Evolutionary conservation across 2,797 vertebrate species (phyloP).

Genomic region (Ceyx erithaca): DNA sequence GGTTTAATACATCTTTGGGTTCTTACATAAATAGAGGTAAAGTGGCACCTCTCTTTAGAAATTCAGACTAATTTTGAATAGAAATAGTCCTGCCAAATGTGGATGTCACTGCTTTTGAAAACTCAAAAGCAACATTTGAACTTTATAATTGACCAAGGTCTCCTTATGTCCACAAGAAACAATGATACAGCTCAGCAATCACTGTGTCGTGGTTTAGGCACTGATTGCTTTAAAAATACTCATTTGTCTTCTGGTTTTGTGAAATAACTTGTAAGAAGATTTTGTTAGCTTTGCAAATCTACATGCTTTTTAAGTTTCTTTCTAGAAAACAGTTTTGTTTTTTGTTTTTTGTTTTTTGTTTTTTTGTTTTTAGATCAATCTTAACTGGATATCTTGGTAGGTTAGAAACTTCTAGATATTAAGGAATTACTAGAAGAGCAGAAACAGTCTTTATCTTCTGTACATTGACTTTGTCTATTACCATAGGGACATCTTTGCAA

Average conservation of each 20-base stretch:
- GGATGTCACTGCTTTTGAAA: background rate
- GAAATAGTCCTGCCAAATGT: background rate
- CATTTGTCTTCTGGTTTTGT: background rate
- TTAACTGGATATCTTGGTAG: background rate
- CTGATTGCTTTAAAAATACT: background rate
- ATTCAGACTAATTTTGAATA: background rate
- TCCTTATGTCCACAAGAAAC: background rate
- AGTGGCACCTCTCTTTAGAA: background rate
- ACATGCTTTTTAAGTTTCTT: accelerated
- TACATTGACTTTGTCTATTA: background rate
- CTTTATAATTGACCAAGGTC: background rate
- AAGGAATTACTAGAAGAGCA: background rate
- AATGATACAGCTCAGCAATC: background rate
- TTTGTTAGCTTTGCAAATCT: background rate
- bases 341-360: too few relatives aligned
- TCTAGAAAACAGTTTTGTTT: background rate
- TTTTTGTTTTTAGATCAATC: background rate
- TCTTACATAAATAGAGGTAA: background rate
- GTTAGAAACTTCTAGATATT: background rate
- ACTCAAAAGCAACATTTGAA: background rate
- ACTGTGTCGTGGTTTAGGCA: background rate
- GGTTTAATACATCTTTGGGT: background rate
- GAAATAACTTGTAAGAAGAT: background rate
- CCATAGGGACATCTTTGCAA: background rate
- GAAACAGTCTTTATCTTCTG: background rate